Evolutionary conservation across 2,888 invertebrate species (phyloP), one percentile per base, ranked within the genome.

Genomic region (Luperina nickerlii): DNA sequence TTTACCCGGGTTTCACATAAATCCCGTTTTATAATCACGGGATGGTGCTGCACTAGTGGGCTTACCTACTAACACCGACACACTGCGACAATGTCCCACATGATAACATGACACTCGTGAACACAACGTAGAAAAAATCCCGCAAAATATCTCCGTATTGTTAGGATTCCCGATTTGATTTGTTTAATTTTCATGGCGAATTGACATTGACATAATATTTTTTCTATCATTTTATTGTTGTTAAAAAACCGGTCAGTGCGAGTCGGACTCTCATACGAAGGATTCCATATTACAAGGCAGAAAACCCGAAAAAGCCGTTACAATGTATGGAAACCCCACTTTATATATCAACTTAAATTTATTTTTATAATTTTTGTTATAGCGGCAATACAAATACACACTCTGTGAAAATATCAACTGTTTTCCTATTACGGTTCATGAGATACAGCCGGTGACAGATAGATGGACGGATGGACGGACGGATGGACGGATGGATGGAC

Each of bases 1-100:
- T 67, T 82, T 32, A 62, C 7, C 18, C 38, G 42, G 13, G 45
- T 38, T 60, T 27, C 38, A n/a, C 51, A 65, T 68, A 75, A 82
- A 75, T 82, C 82, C 84, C 85, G n/a, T 51, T 27, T 42, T 60
- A 57, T 42, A 74, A 71, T 82, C 79, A 82, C 85, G 86, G 67
- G 38, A 15, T 60, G 6, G n/a, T 13, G 9, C 79, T n/a, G 8
- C 76, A 85, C 84, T 85, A 82, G 65, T 15, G 15, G 67, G 82
- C 54, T 85, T 79, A 76, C 51, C 48, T 32, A 72, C 79, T 83
- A 81, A 81, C 76, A 51, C 78, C 68, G 32, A 75, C 54, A 85
- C 78, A 77, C 45, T 66, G 74, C 78, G 83, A 79, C 78, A 85
- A 76, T 72, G 38, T 72, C 74, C 74, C 78, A 77, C 82, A 67